These are phyloP conservation scores for Stercorarius parasiticus DNA, from an alignment of 2,113 vertebrate species.

Conservation along the genomic window DNA sequence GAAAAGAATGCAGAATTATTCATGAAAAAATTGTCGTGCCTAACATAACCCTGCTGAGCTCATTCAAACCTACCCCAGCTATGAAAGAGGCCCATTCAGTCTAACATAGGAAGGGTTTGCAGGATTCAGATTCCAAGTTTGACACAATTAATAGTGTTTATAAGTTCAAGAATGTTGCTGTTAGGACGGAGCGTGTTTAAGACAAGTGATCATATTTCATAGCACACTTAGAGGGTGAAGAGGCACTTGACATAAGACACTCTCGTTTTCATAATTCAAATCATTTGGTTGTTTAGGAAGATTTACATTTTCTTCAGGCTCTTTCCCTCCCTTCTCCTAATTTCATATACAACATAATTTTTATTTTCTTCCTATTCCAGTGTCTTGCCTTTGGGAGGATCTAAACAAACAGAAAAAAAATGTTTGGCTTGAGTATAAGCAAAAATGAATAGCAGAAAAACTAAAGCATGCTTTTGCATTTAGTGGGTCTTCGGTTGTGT, in stretches of 20 bases:
- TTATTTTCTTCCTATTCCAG: background rate
- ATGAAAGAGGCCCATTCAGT: conserved; percentile 52
- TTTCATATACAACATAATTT: background rate
- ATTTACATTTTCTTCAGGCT: conserved; percentile 7
- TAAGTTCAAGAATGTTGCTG: conserved; percentile 58
- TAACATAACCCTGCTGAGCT: background rate
- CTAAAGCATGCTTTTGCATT: background rate
- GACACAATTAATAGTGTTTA: conserved; percentile 70
- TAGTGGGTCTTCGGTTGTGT: background rate
- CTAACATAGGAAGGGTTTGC: background rate
- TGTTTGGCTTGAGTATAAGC: background rate
- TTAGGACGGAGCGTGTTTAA: background rate
- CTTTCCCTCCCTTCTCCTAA: background rate
- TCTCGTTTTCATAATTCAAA: conserved; percentile 36
- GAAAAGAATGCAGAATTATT: conserved; percentile 19
- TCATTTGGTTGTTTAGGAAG: conserved; percentile 21
- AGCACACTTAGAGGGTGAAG: conserved; percentile 66
- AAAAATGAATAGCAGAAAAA: background rate
- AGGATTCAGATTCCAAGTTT: conserved; percentile 56
- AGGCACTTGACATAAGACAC: conserved; percentile 66
- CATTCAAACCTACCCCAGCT: background rate
- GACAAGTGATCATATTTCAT: conserved; percentile 61
- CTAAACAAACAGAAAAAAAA: background rate
- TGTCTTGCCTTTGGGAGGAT: background rate
- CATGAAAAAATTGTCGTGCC: background rate